Evolutionary conservation across 1,140 invertebrate species (phyloP).

Genomic region (Formica exsecta): DNA sequence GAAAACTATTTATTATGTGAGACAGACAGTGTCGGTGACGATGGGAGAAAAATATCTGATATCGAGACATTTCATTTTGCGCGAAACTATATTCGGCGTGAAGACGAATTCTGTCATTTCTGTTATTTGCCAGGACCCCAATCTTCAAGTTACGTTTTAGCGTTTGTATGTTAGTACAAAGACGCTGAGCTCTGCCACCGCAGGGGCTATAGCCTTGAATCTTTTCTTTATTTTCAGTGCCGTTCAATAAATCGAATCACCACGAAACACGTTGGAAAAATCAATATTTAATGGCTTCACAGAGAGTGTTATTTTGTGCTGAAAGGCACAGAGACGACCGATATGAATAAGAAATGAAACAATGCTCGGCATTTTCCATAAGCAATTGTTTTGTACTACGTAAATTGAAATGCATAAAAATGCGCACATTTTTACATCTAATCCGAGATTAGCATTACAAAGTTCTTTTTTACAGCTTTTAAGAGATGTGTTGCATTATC

Average conservation of each 20-base stretch:
- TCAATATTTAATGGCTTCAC: conserved; percentile 45
- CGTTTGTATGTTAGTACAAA: conserved; percentile 6
- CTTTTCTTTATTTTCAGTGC: conserved; percentile 36
- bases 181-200: conserved; percentile 13
- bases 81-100: not conserved
- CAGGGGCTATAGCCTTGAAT: conserved; percentile 45
- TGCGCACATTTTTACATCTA: not conserved
- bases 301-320: conserved; percentile 30
- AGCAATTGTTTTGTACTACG: not conserved
- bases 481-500: not conserved
- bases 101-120: conserved; percentile 23
- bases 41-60: not conserved
- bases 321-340: conserved; percentile 1
- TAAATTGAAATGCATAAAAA: conserved; percentile 14
- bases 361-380: not conserved
- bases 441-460: not conserved
- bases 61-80: not conserved
- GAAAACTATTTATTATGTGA: not conserved
- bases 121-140: not conserved
- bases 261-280: conserved; percentile 18
- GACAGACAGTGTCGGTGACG: not conserved
- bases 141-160: not conserved
- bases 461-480: not conserved
- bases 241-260: conserved; percentile 51
- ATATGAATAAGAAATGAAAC: conserved; percentile 48